Base-by-base conservation (phyloP, 2,888 invertebrate species). In the Caenorhabditis japonica region DNA sequence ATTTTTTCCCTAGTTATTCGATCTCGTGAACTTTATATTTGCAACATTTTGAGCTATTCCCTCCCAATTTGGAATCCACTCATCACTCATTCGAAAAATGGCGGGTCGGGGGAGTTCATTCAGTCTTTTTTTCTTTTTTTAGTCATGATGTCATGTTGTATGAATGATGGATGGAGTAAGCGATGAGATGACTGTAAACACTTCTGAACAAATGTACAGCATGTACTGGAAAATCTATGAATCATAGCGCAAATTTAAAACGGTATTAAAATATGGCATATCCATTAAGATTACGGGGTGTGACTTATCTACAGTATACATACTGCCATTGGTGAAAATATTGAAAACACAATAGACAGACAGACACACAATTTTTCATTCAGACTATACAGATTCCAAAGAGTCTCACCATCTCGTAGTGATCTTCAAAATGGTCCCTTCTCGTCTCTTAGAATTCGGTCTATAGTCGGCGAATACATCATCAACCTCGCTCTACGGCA, bases 81-180 rank as follows among this genome's bases (percentile, higher is more conserved):
- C 62, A 62, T 62, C 25, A 62, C 53, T 53, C 46, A 62, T 62
- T 62, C 61, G 61, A n/a, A n/a, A n/a, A n/a, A n/a, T n/a, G 51
- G 61, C 52, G 51, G 51, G 51, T 52, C 44, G 25, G 5, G 39
- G 39, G 17, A 2, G 39, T 19, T 39, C 19, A 30, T 43, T 17
- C 19, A 19, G 30, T 30, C 41, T 53, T 17, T n/a, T 33, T 7
- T 23, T 44, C 43, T 52, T 51, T 49, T 56, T 30, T 61, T 43
- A 52, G 36, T 44, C 53, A 62, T 62, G 62, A 62, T 62, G 53
- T 61, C 61, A 61, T 61, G 52, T 30, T 60, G 33, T 44, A 44
- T 53, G 27, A 51, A 62, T 62, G 62, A 61, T 52, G 36, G 52
- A 61, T 61, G 52, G 46, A 53, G 36, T 38, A n/a, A n/a, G n/a